These are phyloP conservation scores for Eulemur coronatus DNA, from an alignment of 2,797 vertebrate species.

Conservation along the genomic window DNA sequence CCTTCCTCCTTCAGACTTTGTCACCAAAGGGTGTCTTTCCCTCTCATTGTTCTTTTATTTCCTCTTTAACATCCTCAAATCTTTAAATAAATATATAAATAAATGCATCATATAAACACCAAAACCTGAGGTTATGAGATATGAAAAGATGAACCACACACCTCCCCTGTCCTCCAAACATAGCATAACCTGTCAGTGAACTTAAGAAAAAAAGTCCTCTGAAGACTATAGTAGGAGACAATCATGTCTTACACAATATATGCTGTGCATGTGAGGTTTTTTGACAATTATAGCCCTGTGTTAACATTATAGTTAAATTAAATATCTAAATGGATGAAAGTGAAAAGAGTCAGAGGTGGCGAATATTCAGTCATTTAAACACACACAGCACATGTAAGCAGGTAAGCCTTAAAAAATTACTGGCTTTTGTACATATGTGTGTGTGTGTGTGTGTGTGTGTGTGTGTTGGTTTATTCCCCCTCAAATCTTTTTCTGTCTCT, in stretches of 20 bases:
- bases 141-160: not conserved
- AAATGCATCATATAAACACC: not conserved
- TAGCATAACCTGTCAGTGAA: fast-evolving
- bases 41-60: not conserved
- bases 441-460: not conserved
- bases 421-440: not conserved
- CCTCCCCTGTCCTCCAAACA: not conserved
- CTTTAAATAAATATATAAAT: not conserved
- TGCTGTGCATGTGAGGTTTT: not conserved
- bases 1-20: not conserved
- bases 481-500: not conserved
- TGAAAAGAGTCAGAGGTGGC: not conserved
- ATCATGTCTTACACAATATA: not conserved
- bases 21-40: not conserved
- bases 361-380: not conserved
- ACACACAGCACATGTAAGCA: not conserved
- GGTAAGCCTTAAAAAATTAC: not conserved
- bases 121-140: not conserved
- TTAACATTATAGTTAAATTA: not conserved
- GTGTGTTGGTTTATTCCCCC: not conserved
- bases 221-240: not conserved
- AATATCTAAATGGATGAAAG: not conserved
- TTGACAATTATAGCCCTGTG: not conserved
- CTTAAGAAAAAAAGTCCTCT: not conserved
- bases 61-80: not conserved